A percentile compares a stretch with the other conserved stretches of the same genome.
These are phyloP conservation scores for Nannoperca australis DNA, from an alignment of 2,797 vertebrate genomes.

Conservation along the genomic window DNA sequence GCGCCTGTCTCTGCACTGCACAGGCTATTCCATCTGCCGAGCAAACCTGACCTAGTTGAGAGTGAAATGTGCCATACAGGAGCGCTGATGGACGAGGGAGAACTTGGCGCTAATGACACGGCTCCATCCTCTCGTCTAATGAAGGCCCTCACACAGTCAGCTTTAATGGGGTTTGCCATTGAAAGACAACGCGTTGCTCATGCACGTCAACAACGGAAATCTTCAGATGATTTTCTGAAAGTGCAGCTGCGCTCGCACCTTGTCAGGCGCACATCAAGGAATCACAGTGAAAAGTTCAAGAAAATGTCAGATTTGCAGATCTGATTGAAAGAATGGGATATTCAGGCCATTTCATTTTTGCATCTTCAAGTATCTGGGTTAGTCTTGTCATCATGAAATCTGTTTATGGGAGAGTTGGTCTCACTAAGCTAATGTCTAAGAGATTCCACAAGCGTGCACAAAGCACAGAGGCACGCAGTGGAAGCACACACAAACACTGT, in stretches of 20 bases:
- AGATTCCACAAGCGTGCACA: slow-evolving; percentile 33
- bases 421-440: slow-evolving; percentile 51
- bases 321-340: slow-evolving; percentile 31
- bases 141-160: slow-evolving; percentile 48
- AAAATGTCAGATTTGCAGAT: slow-evolving; percentile 61
- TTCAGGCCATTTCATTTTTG: slow-evolving; percentile 40
- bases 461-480: slow-evolving; percentile 15
- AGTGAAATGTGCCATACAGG: slow-evolving; percentile 72
- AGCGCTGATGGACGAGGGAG: slow-evolving; percentile 64
- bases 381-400: slow-evolving; percentile 71
- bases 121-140: slow-evolving; percentile 58
- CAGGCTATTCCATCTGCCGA: slow-evolving; percentile 61
- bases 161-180: slow-evolving; percentile 49
- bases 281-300: slow-evolving; percentile 48
- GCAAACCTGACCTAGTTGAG: slow-evolving; percentile 69
- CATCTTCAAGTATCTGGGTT: slow-evolving; percentile 66
- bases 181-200: background rate
- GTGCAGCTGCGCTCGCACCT: background rate
- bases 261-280: slow-evolving; percentile 31
- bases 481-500: slow-evolving; percentile 44
- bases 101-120: slow-evolving; percentile 70
- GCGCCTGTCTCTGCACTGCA: slow-evolving; percentile 21
- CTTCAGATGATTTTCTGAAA: slow-evolving; percentile 33
- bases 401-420: slow-evolving; percentile 61
- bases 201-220: background rate